Evolutionary conservation across 2,113 vertebrate species (phyloP), one percentile per base, ranked within the genome.

Genomic region (Cephalopholis sonnerati): DNA sequence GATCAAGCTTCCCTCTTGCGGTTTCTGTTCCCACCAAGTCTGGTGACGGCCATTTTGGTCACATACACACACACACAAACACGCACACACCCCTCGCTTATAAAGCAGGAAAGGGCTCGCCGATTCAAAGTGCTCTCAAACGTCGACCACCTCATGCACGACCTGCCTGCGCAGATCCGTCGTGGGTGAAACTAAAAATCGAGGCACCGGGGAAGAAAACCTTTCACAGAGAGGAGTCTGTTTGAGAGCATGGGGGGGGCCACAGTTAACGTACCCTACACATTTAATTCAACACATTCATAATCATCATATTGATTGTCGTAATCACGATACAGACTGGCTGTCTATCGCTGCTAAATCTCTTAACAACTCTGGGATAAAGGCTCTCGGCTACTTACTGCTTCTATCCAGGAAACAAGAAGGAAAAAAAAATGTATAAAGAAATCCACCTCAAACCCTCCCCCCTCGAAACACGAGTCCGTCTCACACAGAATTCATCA

Each of bases 271-370:
- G 76, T 79, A 86, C 81, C 87, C 77, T 46, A 87, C 77, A 87
- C 75, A 74, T 77, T 81, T 61, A 15, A 50, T 54, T 54, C 2
- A 75, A 81, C 78, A 91, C 89, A 89, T 89, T 92, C 81, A 75
- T 1, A 20, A 54, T 32, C 41, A 82, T 80, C 71, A 44, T 18
- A 51, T 17, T 86, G 91, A 93, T 92, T 92, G 91, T 93, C 90
- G 79, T 59, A 41, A 81, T 58, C 70, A 81, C 66, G 22, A 62
- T 44, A 84, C 87, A 80, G 74, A 82, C 79, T 63, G 64, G 46
- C 57, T 66, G 74, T 70, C 85, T 57, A 73, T 59, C 62, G 61
- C 80, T 15, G 66, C 61, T 66, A 51, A 84, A 83, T 82, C 81
- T 90, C 81, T 77, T n/a, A 16, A 83, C 79, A 68, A 65, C 87